Conservation (phyloP, 2,888 invertebrate species). For the Poecilobothrus nobilitatus region DNA sequence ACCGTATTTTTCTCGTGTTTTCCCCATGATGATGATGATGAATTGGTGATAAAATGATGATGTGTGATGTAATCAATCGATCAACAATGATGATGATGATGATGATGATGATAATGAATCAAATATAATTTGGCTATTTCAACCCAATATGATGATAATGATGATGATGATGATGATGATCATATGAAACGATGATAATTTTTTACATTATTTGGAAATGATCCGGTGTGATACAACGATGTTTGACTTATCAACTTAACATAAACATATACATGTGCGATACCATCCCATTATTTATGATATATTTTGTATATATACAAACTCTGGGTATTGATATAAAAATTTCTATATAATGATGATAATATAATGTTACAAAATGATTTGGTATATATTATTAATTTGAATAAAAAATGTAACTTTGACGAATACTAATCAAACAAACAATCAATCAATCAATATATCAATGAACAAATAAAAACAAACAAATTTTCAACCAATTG, state of each 20-base stretch:
- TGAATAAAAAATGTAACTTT: no score
- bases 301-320: no score
- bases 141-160: conserved; percentile 26
- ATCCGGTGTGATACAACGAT: neutral
- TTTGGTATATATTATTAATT: no score
- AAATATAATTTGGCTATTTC: conserved; percentile 22
- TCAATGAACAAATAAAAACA: no score
- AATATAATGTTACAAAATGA: no score
- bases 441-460: no score
- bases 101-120: conserved; percentile 33
- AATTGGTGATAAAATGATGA: conserved; percentile 19
- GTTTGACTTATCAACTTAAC: neutral
- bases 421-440: no score
- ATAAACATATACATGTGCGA: no score
- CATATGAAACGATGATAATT: conserved; percentile 22
- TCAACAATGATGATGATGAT: conserved; percentile 44
- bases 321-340: no score
- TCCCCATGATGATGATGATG: conserved; percentile 38
- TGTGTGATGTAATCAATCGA: conserved; percentile 15
- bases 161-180: conserved; percentile 16
- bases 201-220: conserved; percentile 16
- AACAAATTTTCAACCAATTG: neutral
- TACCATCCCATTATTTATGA: neutral
- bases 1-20: conserved; percentile 48
- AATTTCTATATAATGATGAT: no score